phyloP scores from a whole-genome alignment of 2,113 vertebrate species.

The Psittacus erithacus region DNA sequence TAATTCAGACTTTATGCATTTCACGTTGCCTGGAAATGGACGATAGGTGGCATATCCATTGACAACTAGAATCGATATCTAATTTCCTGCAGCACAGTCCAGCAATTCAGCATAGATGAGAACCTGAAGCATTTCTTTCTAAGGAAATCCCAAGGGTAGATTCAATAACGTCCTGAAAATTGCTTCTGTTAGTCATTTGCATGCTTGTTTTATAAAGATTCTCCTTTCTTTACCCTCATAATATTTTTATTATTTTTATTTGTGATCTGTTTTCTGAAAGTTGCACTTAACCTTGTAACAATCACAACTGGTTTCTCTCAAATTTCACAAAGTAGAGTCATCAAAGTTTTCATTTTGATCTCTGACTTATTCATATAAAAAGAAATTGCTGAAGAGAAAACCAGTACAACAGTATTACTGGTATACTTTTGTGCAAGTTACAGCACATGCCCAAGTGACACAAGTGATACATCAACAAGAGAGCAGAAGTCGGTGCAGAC shows the following conservation, averaged over 20 bases:
- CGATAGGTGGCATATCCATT: constrained; percentile 70
- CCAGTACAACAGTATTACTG: not conserved
- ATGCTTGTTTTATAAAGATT: constrained; percentile 66
- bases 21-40: constrained; percentile 62
- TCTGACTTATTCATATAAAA: not conserved
- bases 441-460: not conserved
- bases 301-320: not conserved
- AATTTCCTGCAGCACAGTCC: constrained; percentile 82
- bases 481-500: not conserved
- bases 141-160: constrained; percentile 35
- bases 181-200: constrained; percentile 75
- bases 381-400: not conserved
- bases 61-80: constrained; percentile 85
- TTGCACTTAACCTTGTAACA: not conserved
- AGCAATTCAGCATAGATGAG: constrained; percentile 39
- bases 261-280: constrained; percentile 59
- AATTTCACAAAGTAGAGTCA: not conserved
- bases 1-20: constrained; percentile 72
- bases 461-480: not conserved
- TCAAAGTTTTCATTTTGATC: not conserved
- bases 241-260: constrained; percentile 59
- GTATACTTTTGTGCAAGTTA: not conserved
- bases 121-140: constrained; percentile 56
- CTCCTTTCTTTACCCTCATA: constrained; percentile 7
- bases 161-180: constrained; percentile 73